A percentile compares a stretch with the other conserved stretches of the same genome.
These are phyloP conservation scores for Oxygymnocypris stewartii DNA, from an alignment of 2,113 vertebrate genomes.

Conservation along the genomic window DNA sequence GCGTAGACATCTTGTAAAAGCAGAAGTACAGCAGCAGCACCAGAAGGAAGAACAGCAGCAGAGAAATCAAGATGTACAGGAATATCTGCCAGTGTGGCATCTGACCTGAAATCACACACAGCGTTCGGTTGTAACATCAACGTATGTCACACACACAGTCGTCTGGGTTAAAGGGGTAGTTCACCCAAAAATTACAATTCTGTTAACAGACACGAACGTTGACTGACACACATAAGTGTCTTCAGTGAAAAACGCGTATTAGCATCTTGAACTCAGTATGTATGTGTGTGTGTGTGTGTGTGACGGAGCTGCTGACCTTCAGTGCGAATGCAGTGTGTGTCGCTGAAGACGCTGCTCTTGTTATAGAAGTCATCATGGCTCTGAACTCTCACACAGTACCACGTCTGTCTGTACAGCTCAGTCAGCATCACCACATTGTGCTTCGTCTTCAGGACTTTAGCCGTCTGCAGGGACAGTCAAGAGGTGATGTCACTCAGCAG, in stretches of 20 bases:
- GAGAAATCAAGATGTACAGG: constrained; percentile 60
- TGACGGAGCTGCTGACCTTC: constrained; percentile 57
- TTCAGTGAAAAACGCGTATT: too few relatives aligned
- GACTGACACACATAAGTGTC: too few relatives aligned
- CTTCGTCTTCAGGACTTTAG: background rate
- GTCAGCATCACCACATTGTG: constrained; percentile 60
- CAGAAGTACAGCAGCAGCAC: constrained; percentile 25
- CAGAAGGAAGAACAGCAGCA: constrained; percentile 56
- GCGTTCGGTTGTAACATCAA: background rate
- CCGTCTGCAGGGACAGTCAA: background rate
- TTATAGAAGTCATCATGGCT: constrained; percentile 54
- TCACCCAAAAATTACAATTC: too few relatives aligned
- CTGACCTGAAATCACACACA: constrained; percentile 56
- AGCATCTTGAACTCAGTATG: too few relatives aligned
- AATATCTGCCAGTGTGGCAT: constrained; percentile 60
- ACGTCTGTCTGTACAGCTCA: constrained; percentile 58
- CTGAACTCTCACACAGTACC: constrained; percentile 69
- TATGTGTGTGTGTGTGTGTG: too few relatives aligned
- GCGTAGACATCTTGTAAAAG: constrained; percentile 37
- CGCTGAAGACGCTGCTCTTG: constrained; percentile 64
- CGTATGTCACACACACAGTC: background rate
- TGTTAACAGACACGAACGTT: too few relatives aligned
- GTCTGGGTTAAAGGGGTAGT: background rate
- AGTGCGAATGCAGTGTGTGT: constrained; percentile 58
- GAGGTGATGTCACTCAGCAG: constrained; percentile 9